Base-by-base conservation (phyloP, 2,113 vertebrate genomes). In the Perognathus longimembris region DNA sequence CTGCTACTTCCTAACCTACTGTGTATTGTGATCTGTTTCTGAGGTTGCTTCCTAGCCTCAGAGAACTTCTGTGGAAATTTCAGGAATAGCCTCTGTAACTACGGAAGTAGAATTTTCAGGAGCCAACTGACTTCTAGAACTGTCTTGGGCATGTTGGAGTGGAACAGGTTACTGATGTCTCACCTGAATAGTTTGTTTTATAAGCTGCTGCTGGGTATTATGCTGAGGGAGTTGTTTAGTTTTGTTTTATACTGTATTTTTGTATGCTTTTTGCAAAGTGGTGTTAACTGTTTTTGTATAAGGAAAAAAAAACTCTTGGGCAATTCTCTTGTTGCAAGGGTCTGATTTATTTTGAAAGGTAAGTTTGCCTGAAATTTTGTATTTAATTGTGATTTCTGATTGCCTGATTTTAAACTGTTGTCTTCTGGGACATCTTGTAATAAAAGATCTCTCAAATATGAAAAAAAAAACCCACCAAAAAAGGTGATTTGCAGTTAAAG, bases 181-280 rank as follows among this genome's bases (percentile, higher is more conserved):
- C n/a, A n/a, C n/a, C n/a, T n/a, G n/a, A n/a, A 95, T 70, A 90
- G 91, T 91, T 97, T 96, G 93, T 97, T 97, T 97, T 97, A 97
- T 97, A 97, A 98, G 93, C 97, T 97, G 97, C 97, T 98, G 97
- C 97, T 98, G 40, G 97, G 95, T 98, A 96, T 97, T 97, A 97
- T 96, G 94, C 95, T 96, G 96, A 96, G 97, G 97, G 94, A 96
- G 94, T 97, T 92, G 96, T 90, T 64, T 83, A 79, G 38, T 59
- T 64, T 94, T 95, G 70, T 85, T 88, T 85, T 95, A 98, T 98
- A 97, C 97, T 98, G 98, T 98, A 98, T 98, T 98, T 98, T 98
- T 98, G 97, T 98, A 98, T 97, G 95, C 97, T 95, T 98, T 98
- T 98, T 97, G 86, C 97, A 97, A 97, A 97, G 97, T 98, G 97